phyloP scores from a whole-genome alignment of 1,140 invertebrate genomes.

The Galleria mellonella region DNA sequence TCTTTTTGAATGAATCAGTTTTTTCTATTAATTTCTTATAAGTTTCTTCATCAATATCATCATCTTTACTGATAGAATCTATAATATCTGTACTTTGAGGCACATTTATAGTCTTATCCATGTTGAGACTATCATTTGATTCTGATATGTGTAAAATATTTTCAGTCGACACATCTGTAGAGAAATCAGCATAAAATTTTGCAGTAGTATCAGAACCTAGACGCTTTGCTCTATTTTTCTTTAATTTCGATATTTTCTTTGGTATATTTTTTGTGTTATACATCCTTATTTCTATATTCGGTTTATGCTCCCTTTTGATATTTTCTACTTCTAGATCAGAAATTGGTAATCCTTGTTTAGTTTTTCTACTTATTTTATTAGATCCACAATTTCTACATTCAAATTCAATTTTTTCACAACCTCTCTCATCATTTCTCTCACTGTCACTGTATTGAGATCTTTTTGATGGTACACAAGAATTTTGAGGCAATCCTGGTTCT shows the following conservation, averaged over 20 bases:
- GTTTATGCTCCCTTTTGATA: constrained; percentile 34
- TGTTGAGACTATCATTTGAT: constrained; percentile 76
- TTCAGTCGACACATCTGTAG: constrained; percentile 73
- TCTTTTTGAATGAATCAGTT: constrained; percentile 74
- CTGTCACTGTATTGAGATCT: constrained; percentile 52
- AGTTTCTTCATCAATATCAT: constrained; percentile 66
- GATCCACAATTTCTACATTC: constrained; percentile 64
- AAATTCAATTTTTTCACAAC: constrained; percentile 61
- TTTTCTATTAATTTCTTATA: constrained; percentile 70
- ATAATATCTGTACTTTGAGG: constrained; percentile 22
- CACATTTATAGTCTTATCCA: constrained; percentile 40
- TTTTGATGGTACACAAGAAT: constrained; percentile 34
- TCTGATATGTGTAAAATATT: constrained; percentile 78
- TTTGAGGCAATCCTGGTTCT: constrained; percentile 77
- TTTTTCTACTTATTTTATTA: constrained; percentile 55
- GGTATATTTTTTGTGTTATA: constrained; percentile 80
- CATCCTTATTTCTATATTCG: constrained; percentile 73
- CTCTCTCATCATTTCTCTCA: constrained; percentile 40
- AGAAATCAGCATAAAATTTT: constrained; percentile 80
- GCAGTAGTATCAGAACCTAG: constrained; percentile 72
- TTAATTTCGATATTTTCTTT: constrained; percentile 79
- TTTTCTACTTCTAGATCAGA: constrained; percentile 50
- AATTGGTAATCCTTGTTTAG: constrained; percentile 33
- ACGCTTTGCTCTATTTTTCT: constrained; percentile 76
- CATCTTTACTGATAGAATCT: constrained; percentile 53